A percentile compares a stretch with the other conserved stretches of the same genome.
Evolutionary conservation across 2,113 vertebrate species (phyloP).

Genomic region (Nannospalax galili): DNA sequence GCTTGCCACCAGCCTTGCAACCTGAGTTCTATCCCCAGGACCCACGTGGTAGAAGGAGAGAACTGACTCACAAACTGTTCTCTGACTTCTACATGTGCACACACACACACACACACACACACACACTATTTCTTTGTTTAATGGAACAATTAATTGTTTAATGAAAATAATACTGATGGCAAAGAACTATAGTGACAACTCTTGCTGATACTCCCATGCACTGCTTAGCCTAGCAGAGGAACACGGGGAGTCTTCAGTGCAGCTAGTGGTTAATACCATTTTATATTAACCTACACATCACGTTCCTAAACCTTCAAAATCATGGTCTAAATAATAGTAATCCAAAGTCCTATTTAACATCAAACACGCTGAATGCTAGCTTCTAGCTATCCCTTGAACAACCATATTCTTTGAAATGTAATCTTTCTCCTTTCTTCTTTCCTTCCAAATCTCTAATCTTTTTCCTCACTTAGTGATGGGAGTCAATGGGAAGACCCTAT

Average conservation of each 20-base stretch:
- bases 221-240: not conserved
- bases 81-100: not conserved
- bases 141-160: too few species aligned
- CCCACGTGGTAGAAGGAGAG: not conserved
- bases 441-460: not conserved
- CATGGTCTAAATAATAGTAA: not conserved
- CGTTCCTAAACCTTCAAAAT: conserved; percentile 18
- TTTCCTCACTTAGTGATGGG: not conserved
- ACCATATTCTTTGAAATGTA: not conserved
- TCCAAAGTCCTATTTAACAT: not conserved
- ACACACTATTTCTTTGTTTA: too few species aligned
- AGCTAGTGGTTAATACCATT: not conserved
- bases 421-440: not conserved
- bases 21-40: not conserved
- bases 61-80: not conserved
- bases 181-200: not conserved
- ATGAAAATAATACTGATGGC: not conserved
- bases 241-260: not conserved
- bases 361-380: not conserved
- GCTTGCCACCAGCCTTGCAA: not conserved
- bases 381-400: not conserved
- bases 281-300: not conserved
- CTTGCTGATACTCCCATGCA: not conserved
- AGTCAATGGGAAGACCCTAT: not conserved
- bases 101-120: not conserved